These are phyloP conservation scores for Pseudochirops corinnae DNA, from an alignment of 2,797 vertebrate species.

Conservation along the genomic window DNA sequence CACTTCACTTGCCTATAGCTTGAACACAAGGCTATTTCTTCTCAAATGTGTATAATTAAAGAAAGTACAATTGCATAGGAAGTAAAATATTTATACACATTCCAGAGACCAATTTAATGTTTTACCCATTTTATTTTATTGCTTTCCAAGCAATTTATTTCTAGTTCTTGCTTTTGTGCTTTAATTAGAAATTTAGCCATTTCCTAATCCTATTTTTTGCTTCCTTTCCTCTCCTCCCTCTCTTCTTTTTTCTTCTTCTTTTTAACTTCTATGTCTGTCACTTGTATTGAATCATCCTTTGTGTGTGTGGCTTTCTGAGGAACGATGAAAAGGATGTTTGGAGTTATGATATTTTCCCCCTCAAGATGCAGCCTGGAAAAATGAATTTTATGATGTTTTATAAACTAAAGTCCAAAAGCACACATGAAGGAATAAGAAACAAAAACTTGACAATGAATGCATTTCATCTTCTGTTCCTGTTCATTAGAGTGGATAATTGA, in stretches of 20 bases:
- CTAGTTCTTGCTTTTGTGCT: neutral
- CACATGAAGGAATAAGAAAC: neutral
- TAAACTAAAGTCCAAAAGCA: constrained; percentile 27
- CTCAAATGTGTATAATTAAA: neutral
- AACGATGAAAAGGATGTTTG: constrained; percentile 4
- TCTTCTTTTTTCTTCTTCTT: constrained; percentile 16
- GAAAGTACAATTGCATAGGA: neutral
- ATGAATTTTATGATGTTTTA: constrained; percentile 12
- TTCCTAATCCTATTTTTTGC: constrained; percentile 9
- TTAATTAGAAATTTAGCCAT: constrained; percentile 5
- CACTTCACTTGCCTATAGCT: neutral
- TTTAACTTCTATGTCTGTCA: constrained; percentile 41
- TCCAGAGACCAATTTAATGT: neutral
- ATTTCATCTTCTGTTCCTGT: neutral
- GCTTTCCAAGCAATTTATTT: constrained; percentile 33
- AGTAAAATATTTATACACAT: constrained; percentile 8
- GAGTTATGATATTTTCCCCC: neutral
- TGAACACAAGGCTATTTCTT: neutral
- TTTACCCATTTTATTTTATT: constrained; percentile 47
- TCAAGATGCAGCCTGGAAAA: constrained; percentile 7
- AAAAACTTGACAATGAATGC: constrained; percentile 20
- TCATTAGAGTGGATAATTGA: constrained; percentile 7
- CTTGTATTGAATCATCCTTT: constrained; percentile 46
- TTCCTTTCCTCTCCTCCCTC: neutral
- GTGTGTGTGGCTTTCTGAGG: constrained; percentile 6